Conservation (phyloP, 2,888 invertebrate genomes). For the Leucania comma region DNA sequence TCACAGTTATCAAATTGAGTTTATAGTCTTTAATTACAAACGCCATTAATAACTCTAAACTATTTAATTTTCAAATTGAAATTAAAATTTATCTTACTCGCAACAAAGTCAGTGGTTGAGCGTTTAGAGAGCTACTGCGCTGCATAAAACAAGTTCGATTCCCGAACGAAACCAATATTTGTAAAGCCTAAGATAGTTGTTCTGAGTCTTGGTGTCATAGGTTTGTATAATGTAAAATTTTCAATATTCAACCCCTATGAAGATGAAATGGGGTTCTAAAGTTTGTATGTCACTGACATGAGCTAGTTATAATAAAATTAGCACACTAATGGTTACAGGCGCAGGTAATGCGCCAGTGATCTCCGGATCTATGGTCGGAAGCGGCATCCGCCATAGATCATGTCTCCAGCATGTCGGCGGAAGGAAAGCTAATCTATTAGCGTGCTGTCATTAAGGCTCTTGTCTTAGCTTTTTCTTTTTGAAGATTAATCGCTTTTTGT, state of each 20-base stretch:
- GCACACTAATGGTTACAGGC: slow-evolving; percentile 42
- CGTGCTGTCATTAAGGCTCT: slow-evolving; percentile 59
- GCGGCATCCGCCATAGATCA: slow-evolving; percentile 59
- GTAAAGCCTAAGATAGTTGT: too few species aligned
- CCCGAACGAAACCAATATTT: too few species aligned
- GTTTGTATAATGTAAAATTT: too few species aligned
- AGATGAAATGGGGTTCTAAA: too few species aligned
- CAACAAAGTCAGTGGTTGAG: too few species aligned
- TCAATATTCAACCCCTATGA: too few species aligned
- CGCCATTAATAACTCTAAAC: too few species aligned
- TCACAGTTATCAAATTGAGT: too few species aligned
- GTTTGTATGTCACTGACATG: slow-evolving; percentile 11
- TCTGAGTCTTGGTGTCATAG: too few species aligned
- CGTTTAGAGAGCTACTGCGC: neutral
- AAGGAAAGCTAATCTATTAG: slow-evolving; percentile 76
- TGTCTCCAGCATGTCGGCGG: slow-evolving; percentile 57
- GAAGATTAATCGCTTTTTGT: slow-evolving; percentile 21
- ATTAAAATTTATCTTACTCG: too few species aligned
- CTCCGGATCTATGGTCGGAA: slow-evolving; percentile 43
- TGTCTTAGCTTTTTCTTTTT: slow-evolving; percentile 54
- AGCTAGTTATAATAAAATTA: slow-evolving; percentile 55
- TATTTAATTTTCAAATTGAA: too few species aligned
- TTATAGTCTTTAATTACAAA: too few species aligned
- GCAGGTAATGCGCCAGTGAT: slow-evolving; percentile 45
- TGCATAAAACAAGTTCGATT: neutral